Conservation (phyloP, 2,888 invertebrate genomes). For the Scaptomyza caliginosa region DNA sequence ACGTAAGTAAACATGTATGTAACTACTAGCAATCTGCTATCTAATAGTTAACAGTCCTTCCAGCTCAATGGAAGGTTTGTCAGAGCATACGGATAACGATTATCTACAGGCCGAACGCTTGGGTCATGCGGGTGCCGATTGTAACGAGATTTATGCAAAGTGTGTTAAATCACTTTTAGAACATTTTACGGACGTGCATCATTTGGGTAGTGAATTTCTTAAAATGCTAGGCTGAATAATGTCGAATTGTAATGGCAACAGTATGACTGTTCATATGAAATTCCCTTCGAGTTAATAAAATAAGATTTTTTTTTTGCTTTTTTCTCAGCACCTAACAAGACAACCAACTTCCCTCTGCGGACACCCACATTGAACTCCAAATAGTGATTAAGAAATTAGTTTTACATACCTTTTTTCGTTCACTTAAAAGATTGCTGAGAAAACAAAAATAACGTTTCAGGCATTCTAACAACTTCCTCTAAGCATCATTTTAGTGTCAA, state of each 20-base stretch:
- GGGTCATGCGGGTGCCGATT: constrained; percentile 85
- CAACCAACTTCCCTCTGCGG: not conserved
- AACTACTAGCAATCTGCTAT: too few relatives aligned
- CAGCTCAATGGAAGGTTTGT: constrained; percentile 87
- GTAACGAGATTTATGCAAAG: constrained; percentile 74
- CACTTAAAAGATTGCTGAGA: constrained; percentile 9
- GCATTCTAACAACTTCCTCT: constrained; percentile 52
- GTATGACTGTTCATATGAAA: too few relatives aligned
- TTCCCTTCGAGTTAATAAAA: too few relatives aligned
- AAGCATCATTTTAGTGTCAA: constrained; percentile 46
- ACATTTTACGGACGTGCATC: constrained; percentile 75
- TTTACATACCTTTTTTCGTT: constrained; percentile 15
- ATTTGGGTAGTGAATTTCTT: constrained; percentile 54
- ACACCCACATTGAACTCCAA: constrained; percentile 39
- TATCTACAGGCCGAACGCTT: constrained; percentile 90
- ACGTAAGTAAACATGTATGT: constrained; percentile 86
- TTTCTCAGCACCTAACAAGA: not conserved
- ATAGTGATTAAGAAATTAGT: constrained; percentile 56
- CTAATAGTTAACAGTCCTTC: constrained; percentile 86
- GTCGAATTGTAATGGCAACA: too few relatives aligned
- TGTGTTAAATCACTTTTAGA: constrained; percentile 80
- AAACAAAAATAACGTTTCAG: constrained; percentile 7
- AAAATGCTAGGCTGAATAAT: constrained; percentile 45
- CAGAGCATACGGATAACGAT: constrained; percentile 88
- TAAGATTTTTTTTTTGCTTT: not conserved